Conservation (phyloP, 2,113 vertebrate genomes). For the Ptyas mucosa region DNA sequence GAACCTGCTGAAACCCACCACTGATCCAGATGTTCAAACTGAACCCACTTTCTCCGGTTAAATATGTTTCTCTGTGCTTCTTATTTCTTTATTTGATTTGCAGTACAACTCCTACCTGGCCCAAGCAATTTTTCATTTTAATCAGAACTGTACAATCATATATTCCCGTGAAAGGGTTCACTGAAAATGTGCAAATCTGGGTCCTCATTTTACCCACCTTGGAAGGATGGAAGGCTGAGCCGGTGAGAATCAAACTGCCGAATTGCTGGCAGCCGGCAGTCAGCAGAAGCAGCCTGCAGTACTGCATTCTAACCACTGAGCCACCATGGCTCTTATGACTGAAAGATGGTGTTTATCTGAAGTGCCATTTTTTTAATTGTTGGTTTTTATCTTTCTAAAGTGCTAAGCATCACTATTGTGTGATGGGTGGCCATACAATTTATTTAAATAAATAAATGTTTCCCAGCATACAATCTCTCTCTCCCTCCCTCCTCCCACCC, state of each 20-base stretch:
- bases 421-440: not conserved
- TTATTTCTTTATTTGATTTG: not conserved
- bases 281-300: no score
- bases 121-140: not conserved
- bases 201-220: no score
- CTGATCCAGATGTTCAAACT: not conserved
- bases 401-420: not conserved
- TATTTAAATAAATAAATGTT: not conserved
- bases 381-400: not conserved
- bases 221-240: no score
- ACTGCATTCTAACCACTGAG: no score
- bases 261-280: no score
- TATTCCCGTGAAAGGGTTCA: not conserved
- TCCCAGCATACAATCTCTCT: not conserved
- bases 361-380: not conserved
- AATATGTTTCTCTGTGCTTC: not conserved
- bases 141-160: rapidly evolving
- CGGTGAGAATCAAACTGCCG: no score
- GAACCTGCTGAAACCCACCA: no score
- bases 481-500: rapidly evolving
- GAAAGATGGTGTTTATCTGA: not conserved
- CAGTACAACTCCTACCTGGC: not conserved
- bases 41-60: not conserved
- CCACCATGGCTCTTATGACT: no score
- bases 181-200: not conserved